Base-by-base conservation (phyloP, 2,113 vertebrate genomes). In the Thunnus maccoyii region DNA sequence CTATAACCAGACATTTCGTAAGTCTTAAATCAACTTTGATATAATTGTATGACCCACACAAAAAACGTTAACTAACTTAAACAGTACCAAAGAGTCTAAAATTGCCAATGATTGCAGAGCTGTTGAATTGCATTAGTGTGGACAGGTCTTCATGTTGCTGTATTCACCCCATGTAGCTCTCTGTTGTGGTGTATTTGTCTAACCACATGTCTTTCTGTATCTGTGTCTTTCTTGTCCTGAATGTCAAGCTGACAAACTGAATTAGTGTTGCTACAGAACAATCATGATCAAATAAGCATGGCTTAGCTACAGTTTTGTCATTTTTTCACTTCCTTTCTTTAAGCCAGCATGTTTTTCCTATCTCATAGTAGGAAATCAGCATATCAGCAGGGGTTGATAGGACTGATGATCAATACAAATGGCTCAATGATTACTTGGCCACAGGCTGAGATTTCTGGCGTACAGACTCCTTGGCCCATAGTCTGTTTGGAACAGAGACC, bases 341-440 rank as follows among this genome's bases (percentile, higher is more conserved):
- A 60, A 70, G 66, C 71, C 54, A 27, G 61, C 22, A 46, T 22
- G 70, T 65, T 63, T 84, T 84, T 41, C 36, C 69, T 36, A 18
- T 80, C 68, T 88, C 69, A 41, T 22, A 52, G 15, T 67, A 72
- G 67, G 46, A 76, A 85, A 86, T 81, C 78, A 87, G 58, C 69
- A 78, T 86, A 72, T 74, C 82, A 78, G 80, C 72, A 15, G 67
- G 58, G 68, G 72, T 74, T 70, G 51, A 87, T 76, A 46, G 78
- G 66, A 67, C 78, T 54, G 64, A 72, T 82, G 80, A 90, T 90
- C 90, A 92, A 80, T 90, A 83, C 72, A 78, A 90, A 85, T 85
- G 79, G 30, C 76, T 86, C 73, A 72, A 58, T 87, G 81, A 88
- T 85, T 83, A 77, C 72, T 88, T 86, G 83, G 82, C 87, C 74